Evolutionary conservation across 2,888 invertebrate genomes (phyloP).

Genomic region (Caenorhabditis angaria): DNA sequence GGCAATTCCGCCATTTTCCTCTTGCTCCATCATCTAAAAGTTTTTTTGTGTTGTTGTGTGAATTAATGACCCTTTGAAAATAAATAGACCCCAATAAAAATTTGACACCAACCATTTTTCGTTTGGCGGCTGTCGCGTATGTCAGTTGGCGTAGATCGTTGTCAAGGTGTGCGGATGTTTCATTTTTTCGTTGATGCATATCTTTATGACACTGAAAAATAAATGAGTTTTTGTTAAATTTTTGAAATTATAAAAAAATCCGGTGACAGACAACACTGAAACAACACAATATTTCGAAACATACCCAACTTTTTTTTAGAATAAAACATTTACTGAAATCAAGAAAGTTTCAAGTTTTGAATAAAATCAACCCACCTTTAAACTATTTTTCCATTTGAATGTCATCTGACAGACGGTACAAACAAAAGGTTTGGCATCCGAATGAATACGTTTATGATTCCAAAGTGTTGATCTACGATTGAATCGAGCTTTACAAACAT

Average conservation of each 20-base stretch:
- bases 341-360: conserved; percentile 17
- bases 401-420: conserved; percentile 71
- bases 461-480: conserved; percentile 72
- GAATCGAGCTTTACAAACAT: conserved; percentile 71
- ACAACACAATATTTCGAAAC: conserved; percentile 29
- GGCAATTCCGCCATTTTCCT: conserved; percentile 38
- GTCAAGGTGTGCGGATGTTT: conserved; percentile 59
- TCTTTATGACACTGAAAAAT: conserved; percentile 62
- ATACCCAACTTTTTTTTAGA: not conserved
- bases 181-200: conserved; percentile 72
- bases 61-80: not conserved
- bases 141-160: conserved; percentile 66
- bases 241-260: conserved; percentile 3
- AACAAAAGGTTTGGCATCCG: conserved; percentile 70
- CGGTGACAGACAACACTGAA: conserved; percentile 6
- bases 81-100: not conserved
- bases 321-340: not conserved
- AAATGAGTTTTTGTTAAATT: not conserved
- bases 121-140: conserved; percentile 70
- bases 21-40: conserved; percentile 31
- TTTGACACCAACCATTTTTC: conserved; percentile 51
- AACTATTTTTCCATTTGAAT: conserved; percentile 73
- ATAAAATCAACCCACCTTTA: conserved; percentile 44
- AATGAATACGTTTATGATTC: conserved; percentile 72
- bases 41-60: not conserved